Evolutionary conservation across 2,888 invertebrate species (phyloP).

Genomic region (Galerucella calmariensis): DNA sequence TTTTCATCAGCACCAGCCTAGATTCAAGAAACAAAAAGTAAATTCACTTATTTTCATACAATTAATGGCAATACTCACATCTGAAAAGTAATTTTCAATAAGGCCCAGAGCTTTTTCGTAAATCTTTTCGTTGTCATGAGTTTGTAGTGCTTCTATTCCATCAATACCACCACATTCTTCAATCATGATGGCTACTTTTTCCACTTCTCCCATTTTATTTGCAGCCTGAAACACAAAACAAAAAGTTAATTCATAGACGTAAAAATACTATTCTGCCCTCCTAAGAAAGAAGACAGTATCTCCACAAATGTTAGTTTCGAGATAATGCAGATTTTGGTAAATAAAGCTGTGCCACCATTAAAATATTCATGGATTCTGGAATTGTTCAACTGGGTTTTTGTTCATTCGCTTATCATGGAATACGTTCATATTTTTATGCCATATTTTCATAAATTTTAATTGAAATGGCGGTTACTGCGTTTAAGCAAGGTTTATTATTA

Average conservation of each 20-base stretch:
- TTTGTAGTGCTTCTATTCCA: constrained; percentile 87
- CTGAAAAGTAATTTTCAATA: constrained; percentile 64
- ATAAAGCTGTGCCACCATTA: too few relatives aligned
- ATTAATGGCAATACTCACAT: constrained; percentile 52
- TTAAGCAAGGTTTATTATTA: background rate
- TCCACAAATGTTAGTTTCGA: too few relatives aligned
- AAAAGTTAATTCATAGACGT: background rate
- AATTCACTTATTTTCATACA: background rate
- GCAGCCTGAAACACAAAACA: constrained; percentile 71
- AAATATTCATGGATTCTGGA: too few relatives aligned
- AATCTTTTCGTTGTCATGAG: constrained; percentile 90
- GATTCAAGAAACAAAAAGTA: background rate
- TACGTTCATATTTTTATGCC: too few relatives aligned
- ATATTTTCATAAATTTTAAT: too few relatives aligned
- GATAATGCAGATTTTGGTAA: too few relatives aligned
- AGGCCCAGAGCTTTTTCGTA: constrained; percentile 62
- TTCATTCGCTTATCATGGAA: too few relatives aligned
- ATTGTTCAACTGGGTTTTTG: too few relatives aligned
- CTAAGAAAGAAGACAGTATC: too few relatives aligned
- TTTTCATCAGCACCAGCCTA: constrained; percentile 8
- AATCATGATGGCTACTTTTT: constrained; percentile 80
- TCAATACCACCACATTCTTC: constrained; percentile 94
- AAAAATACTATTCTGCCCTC: too few relatives aligned
- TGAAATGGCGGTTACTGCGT: too few relatives aligned
- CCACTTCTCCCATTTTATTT: constrained; percentile 79